Evolutionary conservation across 2,888 invertebrate genomes (phyloP).

Genomic region (Heterodera filipjevi): DNA sequence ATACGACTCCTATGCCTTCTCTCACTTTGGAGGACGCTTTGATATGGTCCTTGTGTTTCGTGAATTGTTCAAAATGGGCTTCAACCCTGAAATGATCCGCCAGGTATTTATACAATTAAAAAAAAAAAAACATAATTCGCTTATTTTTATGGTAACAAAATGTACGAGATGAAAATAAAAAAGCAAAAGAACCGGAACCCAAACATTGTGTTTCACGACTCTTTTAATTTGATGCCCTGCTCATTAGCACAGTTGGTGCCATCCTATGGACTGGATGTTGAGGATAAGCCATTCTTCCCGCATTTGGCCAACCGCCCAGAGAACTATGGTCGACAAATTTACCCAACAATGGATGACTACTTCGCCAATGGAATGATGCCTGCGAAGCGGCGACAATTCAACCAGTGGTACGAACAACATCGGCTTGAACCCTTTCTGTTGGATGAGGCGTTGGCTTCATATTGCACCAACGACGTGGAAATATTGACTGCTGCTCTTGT

Average conservation of each 20-base stretch:
- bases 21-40: conserved; percentile 20
- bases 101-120: too few species aligned
- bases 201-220: conserved; percentile 11
- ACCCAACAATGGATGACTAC: neutral
- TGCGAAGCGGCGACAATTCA: neutral
- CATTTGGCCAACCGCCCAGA: neutral
- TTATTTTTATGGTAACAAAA: neutral
- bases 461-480: neutral
- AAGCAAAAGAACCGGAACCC: neutral
- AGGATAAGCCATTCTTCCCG: neutral
- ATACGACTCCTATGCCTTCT: conserved; percentile 14
- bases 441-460: conserved; percentile 1
- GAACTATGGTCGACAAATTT: neutral
- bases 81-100: conserved; percentile 6
- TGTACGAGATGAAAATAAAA: neutral
- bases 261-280: conserved; percentile 16
- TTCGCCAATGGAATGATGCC: conserved; percentile 10
- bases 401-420: conserved; percentile 14
- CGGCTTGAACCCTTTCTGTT: neutral
- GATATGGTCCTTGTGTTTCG: conserved; percentile 25
- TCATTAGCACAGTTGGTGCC: neutral
- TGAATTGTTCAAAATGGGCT: conserved; percentile 13
- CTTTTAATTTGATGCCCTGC: conserved; percentile 8
- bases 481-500: neutral
- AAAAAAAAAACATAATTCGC: neutral